Conservation (phyloP, 2,888 invertebrate genomes). For the Spodoptera littoralis region DNA sequence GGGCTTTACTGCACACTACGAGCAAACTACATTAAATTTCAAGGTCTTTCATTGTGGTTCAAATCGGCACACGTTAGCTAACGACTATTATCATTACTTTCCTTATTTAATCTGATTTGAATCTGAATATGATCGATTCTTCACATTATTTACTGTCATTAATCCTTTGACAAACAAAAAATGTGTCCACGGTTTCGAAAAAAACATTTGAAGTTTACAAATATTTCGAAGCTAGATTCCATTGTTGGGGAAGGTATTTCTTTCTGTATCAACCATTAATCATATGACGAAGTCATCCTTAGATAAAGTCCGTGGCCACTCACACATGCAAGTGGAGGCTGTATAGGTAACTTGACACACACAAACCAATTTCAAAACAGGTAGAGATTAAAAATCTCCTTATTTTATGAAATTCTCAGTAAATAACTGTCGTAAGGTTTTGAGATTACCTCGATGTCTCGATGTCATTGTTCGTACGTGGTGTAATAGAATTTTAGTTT, state of each 20-base stretch:
- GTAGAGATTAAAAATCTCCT: constrained; percentile 60
- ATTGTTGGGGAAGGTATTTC: constrained; percentile 81
- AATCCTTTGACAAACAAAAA: constrained; percentile 15
- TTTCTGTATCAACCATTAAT: constrained; percentile 82
- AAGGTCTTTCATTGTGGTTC: constrained; percentile 1
- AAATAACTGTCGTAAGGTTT: constrained; percentile 60
- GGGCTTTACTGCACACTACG: not conserved
- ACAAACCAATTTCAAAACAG: constrained; percentile 62
- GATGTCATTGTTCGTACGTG: constrained; percentile 37
- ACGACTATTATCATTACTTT: not conserved
- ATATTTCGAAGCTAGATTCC: constrained; percentile 70
- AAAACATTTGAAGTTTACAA: constrained; percentile 58
- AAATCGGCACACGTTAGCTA: not conserved
- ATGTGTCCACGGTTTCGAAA: constrained; percentile 14
- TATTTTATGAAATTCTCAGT: constrained; percentile 64
- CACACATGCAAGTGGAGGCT: constrained; percentile 55
- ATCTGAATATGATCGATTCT: not conserved
- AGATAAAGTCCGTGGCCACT: constrained; percentile 77
- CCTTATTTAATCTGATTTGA: not conserved
- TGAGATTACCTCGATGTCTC: constrained; percentile 46
- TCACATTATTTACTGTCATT: not conserved
- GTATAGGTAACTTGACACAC: constrained; percentile 56
- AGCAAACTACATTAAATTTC: not conserved
- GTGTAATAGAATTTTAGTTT: constrained; percentile 17
- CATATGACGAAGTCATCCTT: constrained; percentile 75